phyloP scores from a whole-genome alignment of 53 echinoderm and acorn worm genomes.

The Zoroaster sp. region DNA sequence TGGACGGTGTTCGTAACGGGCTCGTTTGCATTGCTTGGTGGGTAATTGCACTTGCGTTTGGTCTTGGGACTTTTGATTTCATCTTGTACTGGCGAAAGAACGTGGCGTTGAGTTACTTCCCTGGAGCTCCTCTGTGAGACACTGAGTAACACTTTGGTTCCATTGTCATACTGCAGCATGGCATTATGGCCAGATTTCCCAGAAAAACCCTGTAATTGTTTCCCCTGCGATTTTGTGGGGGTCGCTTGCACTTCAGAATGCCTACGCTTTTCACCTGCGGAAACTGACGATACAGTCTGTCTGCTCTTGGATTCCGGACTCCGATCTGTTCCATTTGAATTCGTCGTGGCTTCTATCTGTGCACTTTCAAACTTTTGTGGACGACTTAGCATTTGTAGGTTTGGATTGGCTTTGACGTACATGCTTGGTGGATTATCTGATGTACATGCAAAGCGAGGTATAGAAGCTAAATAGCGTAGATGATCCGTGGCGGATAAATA shows the following conservation, averaged over 20 bases:
- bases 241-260: not conserved
- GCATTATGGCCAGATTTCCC: slow-evolving; percentile 11
- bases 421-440: not conserved
- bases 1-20: not conserved
- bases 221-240: not conserved
- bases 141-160: slow-evolving; percentile 19
- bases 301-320: not conserved
- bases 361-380: not conserved
- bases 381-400: not conserved
- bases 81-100: slow-evolving; percentile 27
- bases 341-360: not conserved
- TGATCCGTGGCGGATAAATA: slow-evolving; percentile 8
- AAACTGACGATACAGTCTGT: not conserved
- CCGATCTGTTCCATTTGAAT: not conserved
- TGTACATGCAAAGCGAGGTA: not conserved
- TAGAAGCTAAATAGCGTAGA: slow-evolving; percentile 31
- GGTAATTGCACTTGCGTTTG: slow-evolving; percentile 17
- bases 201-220: not conserved
- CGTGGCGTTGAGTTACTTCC: not conserved
- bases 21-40: not conserved
- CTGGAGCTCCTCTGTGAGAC: slow-evolving; percentile 5
- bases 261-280: not conserved
- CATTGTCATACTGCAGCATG: slow-evolving; percentile 30
- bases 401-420: not conserved
- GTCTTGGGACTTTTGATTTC: slow-evolving; percentile 6